Evolutionary conservation across 2,113 vertebrate genomes (phyloP).

Genomic region (Craseonycteris thonglongyai): DNA sequence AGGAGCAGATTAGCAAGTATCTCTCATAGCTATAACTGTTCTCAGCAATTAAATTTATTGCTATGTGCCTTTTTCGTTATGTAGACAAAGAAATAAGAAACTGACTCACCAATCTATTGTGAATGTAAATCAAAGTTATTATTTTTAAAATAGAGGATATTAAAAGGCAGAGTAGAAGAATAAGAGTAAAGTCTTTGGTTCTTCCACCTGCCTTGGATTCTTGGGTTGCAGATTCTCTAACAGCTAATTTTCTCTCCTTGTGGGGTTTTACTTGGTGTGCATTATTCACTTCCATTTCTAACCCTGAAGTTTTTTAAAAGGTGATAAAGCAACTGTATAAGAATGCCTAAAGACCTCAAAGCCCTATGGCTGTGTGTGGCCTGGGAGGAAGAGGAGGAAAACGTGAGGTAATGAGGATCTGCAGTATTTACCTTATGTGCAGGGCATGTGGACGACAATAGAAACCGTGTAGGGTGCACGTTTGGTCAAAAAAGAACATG

Average conservation of each 20-base stretch:
- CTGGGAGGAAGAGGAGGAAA: slow-evolving; percentile 69
- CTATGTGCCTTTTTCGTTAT: neutral
- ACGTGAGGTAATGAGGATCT: slow-evolving; percentile 78
- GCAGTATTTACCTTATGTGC: slow-evolving; percentile 82
- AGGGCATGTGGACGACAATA: slow-evolving; percentile 81
- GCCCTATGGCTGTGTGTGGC: slow-evolving; percentile 66
- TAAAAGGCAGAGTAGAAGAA: slow-evolving; percentile 5
- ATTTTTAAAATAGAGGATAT: too few species aligned
- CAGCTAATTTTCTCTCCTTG: slow-evolving; percentile 64
- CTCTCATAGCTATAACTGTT: neutral
- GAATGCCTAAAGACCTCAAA: slow-evolving; percentile 79
- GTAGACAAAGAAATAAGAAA: slow-evolving; percentile 40
- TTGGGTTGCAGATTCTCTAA: slow-evolving; percentile 65
- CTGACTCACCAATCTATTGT: neutral
- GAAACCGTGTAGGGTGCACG: slow-evolving; percentile 79
- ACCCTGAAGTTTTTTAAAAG: slow-evolving; percentile 69
- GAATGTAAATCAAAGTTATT: neutral
- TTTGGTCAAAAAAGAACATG: slow-evolving; percentile 82
- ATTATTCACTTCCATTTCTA: slow-evolving; percentile 71
- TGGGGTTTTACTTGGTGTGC: slow-evolving; percentile 70
- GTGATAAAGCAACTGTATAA: slow-evolving; percentile 76
- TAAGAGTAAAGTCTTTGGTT: slow-evolving; percentile 58
- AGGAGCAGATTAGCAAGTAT: neutral
- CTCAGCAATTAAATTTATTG: neutral
- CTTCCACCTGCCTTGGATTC: slow-evolving; percentile 74